These are phyloP conservation scores for Neodontobutis hainanensis DNA, from an alignment of 2,113 vertebrate genomes.

Conservation along the genomic window DNA sequence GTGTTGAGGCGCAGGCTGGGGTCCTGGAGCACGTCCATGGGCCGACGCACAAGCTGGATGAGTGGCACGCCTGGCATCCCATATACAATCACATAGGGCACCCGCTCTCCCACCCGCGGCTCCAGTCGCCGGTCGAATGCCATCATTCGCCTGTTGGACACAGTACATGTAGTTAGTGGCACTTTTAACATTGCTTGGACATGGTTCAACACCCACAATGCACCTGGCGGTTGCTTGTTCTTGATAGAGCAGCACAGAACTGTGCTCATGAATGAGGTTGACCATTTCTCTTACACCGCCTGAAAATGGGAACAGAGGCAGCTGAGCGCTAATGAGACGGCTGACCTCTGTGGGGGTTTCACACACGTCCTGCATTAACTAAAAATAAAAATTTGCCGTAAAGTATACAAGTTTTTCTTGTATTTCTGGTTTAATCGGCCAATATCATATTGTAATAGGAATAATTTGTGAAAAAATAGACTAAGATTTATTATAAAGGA, in stretches of 20 bases:
- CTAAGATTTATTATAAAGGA: too few species aligned
- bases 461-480: too few species aligned
- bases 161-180: neutral
- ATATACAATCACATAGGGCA: slow-evolving; percentile 94
- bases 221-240: neutral
- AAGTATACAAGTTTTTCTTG: too few species aligned
- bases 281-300: slow-evolving; percentile 24
- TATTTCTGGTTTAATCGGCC: too few species aligned
- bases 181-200: neutral
- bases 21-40: slow-evolving; percentile 90
- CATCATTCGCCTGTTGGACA: slow-evolving; percentile 86
- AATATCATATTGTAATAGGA: too few species aligned
- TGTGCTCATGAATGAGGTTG: slow-evolving; percentile 25
- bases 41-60: slow-evolving; percentile 92
- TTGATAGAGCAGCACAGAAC: neutral
- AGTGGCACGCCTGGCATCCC: slow-evolving; percentile 91
- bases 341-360: too few species aligned
- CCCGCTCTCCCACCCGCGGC: slow-evolving; percentile 92
- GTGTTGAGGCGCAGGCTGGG: slow-evolving; percentile 87
- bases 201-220: neutral
- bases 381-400: too few species aligned
- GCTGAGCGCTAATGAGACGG: too few species aligned
- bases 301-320: slow-evolving; percentile 15
- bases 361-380: too few species aligned
- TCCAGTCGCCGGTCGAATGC: slow-evolving; percentile 90